Base-by-base conservation (phyloP, 2,113 vertebrate species). In the Malaclemys terrapin region DNA sequence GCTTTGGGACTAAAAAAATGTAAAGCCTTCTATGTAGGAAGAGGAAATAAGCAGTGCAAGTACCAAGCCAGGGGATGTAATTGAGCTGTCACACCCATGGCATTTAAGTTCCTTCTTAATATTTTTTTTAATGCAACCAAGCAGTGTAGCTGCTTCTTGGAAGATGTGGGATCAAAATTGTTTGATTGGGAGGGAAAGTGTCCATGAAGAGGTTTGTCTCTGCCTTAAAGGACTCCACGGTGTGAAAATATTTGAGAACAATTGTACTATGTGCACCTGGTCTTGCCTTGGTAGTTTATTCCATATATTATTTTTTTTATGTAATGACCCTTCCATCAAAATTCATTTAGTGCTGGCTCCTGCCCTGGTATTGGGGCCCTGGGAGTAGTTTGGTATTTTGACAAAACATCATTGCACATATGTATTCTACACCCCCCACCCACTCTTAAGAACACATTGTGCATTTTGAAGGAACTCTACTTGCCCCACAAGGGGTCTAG, bases 21-120 rank as follows among this genome's bases (percentile, higher is more conserved):
- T 27, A 45, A 76, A 76, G 75, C 24, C 75, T 13, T 25, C 20
- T 9, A 8, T 5, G 59, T 56, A 0, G 7, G 47, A 8, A 6
- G 4, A 5, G 2, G 5, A 25, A 22, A 53, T 35, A 24, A 5
- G 1, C 53, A 29, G 5, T 14, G 13, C 14, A 47, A 78, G 24
- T 78, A 78, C 38, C 5, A 38, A 72, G 85, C 56, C n/a, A 75
- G 45, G 47, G 29, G 50, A 14, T 65, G 79, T 7, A 52, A n/a
- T 90, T n/a, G 52, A 76, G 10, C 11, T 27, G 4, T 65, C 11
- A 1, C 29, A 6, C 29, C 81, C 82, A 22, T 0, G 0, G 4
- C 62, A 45, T 0, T 81, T 69, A 8, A 72, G 54, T 5, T 42
- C 35, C 6, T 35, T 42, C 52, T 11, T 8, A 31, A 14, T 31